Evolutionary conservation across 2,113 vertebrate species (phyloP).

Genomic region (Octodon degus): DNA sequence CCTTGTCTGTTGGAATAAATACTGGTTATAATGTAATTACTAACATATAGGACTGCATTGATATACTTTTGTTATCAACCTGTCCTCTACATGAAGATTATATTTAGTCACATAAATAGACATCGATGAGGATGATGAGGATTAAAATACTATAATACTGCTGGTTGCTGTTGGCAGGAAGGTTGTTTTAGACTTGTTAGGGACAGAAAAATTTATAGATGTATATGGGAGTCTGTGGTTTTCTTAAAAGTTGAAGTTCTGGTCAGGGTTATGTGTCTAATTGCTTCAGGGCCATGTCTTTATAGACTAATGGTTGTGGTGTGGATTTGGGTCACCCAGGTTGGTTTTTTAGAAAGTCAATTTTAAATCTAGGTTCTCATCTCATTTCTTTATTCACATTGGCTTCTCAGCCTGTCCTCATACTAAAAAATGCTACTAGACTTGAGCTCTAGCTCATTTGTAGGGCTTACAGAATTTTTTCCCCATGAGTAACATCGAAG

Average conservation of each 20-base stretch:
- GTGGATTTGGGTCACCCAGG: not conserved
- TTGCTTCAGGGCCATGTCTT: not conserved
- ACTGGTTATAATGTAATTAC: not conserved
- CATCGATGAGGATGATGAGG: not conserved
- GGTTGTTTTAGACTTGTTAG: not conserved
- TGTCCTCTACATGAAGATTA: not conserved
- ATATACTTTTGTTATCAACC: not conserved
- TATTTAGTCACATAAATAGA: not conserved
- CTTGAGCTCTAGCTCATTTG: not conserved
- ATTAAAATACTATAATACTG: not conserved
- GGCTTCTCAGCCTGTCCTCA: not conserved
- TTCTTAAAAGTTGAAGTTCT: not conserved
- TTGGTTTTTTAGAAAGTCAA: slow-evolving; percentile 12
- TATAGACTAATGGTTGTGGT: not conserved
- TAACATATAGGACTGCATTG: not conserved
- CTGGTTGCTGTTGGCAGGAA: not conserved
- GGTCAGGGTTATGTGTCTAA: not conserved
- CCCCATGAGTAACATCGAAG: not conserved
- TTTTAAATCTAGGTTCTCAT: slow-evolving; percentile 54
- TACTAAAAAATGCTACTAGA: slow-evolving; percentile 23
- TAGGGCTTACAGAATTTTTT: not conserved
- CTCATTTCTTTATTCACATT: slow-evolving; percentile 32
- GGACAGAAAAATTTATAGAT: not conserved
- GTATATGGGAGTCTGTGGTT: not conserved
- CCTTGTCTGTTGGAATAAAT: slow-evolving; percentile 21